Evolutionary conservation across 2,113 vertebrate genomes (phyloP), one percentile per base, ranked within the genome.

Genomic region (Lasiurus cinereus): DNA sequence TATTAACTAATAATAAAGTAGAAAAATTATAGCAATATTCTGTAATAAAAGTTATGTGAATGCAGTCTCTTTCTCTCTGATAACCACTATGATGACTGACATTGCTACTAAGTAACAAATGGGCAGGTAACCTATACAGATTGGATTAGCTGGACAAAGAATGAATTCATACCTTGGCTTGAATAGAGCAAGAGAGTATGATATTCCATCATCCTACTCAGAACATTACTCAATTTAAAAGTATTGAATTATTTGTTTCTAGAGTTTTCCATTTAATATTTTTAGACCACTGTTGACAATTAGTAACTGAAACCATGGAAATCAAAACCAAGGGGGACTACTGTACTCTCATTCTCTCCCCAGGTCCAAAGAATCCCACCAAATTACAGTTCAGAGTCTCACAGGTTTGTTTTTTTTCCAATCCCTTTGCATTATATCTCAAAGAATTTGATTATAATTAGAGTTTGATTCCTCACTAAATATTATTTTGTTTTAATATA

Each of bases 341-440:
- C 67, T 39, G 69, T 39, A 52, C 3, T n/a, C 19, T 50, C 4
- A 29, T 12, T 62, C 33, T 1, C 1, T 36, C 8, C 22, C 19
- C 29, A 66, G 2, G 0, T 50, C 19, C 9, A 4, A 16, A 31
- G 8, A 50, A 24, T 29, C 15, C 21, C 14, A 22, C 8, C 4
- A 7, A 39, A 7, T 90, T 73, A 84, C 0, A 80, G 21, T 0
- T 89, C 13, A 88, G 52, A 79, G 2, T 50, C 48, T 66, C 3
- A 43, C 15, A 27, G 31, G 6, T 56, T 52, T 52, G 5, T 52
- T 16, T 3, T 21, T 54, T 54, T 31, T 13, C 1, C 1, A 83
- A 4, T 83, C 3, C 18, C 31, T 74, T 46, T 79, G 15, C 9
- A 54, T 73, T 78, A 67, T n/a, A 24, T 43, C 7, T n/a, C 4